phyloP scores from a whole-genome alignment of 2,113 vertebrate genomes.

The Ochotona princeps region DNA sequence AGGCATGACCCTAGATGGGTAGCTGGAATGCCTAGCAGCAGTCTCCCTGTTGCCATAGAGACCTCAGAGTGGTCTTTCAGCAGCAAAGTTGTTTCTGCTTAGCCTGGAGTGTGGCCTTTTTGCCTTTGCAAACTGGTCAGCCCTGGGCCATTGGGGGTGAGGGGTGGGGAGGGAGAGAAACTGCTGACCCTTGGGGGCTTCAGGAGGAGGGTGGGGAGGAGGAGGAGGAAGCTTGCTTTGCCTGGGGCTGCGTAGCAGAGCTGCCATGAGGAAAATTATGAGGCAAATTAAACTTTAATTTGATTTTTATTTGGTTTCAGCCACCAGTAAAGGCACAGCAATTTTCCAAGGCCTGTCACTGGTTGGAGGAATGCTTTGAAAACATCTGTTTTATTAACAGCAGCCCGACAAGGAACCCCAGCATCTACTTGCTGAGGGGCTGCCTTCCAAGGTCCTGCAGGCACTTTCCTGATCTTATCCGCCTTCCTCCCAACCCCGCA shows the following conservation, averaged over 20 bases:
- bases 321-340: slow-evolving; percentile 66
- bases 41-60: slow-evolving; percentile 56
- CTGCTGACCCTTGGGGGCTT: background rate
- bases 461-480: background rate
- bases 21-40: slow-evolving; percentile 28
- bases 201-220: background rate
- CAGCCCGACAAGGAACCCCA: slow-evolving; percentile 26
- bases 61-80: background rate
- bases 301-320: slow-evolving; percentile 79
- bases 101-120: background rate
- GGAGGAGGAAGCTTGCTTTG: background rate
- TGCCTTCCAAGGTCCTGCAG: slow-evolving; percentile 3
- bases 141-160: background rate
- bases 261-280: slow-evolving; percentile 71
- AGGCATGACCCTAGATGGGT: slow-evolving; percentile 14
- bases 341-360: slow-evolving; percentile 58
- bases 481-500: background rate
- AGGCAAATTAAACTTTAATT: slow-evolving; percentile 79
- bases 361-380: slow-evolving; percentile 62
- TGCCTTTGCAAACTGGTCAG: background rate
- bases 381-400: slow-evolving; percentile 68
- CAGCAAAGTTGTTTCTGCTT: background rate
- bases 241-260: slow-evolving; percentile 36
- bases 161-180: background rate
- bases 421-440: background rate